Percentiles rank a stretch among this genome's conserved stretches.
Evolutionary conservation across 2,888 invertebrate species (phyloP).

Genomic region (Achlya flavicornis): DNA sequence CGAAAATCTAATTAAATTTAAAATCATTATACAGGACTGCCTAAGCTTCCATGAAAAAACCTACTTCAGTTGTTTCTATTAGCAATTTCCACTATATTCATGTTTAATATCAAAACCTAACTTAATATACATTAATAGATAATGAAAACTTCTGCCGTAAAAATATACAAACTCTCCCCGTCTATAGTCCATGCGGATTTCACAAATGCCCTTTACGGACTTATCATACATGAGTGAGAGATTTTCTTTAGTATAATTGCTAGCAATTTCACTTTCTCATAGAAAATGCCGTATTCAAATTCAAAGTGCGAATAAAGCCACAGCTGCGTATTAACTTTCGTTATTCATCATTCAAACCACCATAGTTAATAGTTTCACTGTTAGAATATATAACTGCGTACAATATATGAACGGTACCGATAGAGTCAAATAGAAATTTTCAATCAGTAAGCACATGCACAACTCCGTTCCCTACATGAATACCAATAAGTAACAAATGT

Average conservation of each 20-base stretch:
- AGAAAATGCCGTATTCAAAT: conserved; percentile 39
- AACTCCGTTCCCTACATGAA: conserved; percentile 49
- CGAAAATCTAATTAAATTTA: background rate
- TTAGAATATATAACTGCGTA: conserved; percentile 45
- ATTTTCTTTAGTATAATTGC: conserved; percentile 1
- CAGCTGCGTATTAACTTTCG: conserved; percentile 33
- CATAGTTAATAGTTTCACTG: conserved; percentile 42
- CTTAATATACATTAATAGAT: no score
- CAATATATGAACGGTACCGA: conserved; percentile 36
- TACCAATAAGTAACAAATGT: conserved; percentile 61
- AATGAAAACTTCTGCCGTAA: no score
- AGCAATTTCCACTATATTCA: no score
- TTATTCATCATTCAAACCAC: conserved; percentile 35
- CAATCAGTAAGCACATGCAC: conserved; percentile 67
- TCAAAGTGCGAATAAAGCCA: conserved; percentile 19
- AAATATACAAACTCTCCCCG: no score
- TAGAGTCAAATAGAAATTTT: conserved; percentile 59
- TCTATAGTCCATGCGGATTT: background rate
- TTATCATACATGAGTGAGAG: background rate
- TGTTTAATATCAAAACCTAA: no score
- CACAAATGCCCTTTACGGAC: background rate
- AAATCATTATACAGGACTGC: background rate
- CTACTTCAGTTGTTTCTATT: background rate
- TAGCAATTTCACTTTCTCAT: conserved; percentile 42
- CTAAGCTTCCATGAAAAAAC: background rate